Evolutionary conservation across 2,113 vertebrate species (phyloP).

Genomic region (Psilopsiagon aurifrons): DNA sequence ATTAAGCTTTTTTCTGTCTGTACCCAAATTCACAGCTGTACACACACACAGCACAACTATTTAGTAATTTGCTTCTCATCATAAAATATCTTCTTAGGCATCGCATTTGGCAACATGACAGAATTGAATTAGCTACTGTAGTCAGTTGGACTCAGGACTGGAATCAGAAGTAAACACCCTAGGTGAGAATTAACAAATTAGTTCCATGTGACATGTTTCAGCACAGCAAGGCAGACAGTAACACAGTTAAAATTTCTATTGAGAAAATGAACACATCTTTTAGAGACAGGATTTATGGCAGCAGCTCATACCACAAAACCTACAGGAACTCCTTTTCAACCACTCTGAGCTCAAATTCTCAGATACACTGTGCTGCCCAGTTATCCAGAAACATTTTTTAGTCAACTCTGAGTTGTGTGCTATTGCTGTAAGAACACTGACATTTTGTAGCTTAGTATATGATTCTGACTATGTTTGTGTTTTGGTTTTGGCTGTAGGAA

Average conservation of each 20-base stretch:
- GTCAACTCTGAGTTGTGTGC: neutral
- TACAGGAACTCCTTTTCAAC: neutral
- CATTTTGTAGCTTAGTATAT: neutral
- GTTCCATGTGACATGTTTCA: neutral
- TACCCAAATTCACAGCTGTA: conserved; percentile 29
- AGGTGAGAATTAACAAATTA: neutral
- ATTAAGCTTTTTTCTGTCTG: neutral
- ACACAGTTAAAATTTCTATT: neutral
- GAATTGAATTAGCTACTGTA: conserved; percentile 6
- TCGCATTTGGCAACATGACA: conserved; percentile 10
- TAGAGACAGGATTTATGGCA: neutral
- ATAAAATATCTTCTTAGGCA: conserved; percentile 23
- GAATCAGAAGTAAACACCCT: conserved; percentile 12
- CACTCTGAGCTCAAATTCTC: neutral
- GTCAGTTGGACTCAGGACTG: neutral
- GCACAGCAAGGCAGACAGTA: neutral
- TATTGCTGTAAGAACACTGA: neutral
- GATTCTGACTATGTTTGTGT: neutral
- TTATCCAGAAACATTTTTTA: neutral
- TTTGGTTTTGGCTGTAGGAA: neutral
- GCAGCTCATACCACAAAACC: neutral
- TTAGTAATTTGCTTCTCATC: conserved; percentile 3
- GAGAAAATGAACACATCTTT: neutral
- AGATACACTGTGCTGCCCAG: neutral
- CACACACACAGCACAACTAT: neutral